phyloP scores from a whole-genome alignment of 2,113 vertebrate species.

The Pleuronectes platessa region DNA sequence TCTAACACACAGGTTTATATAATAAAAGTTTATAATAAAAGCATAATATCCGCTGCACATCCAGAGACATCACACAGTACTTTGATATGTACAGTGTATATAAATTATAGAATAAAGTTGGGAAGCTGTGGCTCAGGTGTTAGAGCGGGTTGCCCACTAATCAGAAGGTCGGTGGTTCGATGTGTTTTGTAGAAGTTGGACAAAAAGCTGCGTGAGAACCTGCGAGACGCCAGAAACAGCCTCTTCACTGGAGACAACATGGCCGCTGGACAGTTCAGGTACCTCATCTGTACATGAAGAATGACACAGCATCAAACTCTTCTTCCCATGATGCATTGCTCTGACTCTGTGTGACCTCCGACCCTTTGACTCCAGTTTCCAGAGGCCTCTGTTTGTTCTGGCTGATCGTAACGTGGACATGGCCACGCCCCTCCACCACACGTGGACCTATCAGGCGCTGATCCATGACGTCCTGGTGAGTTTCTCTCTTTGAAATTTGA shows the following conservation, averaged over 20 bases:
- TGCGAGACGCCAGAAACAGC: conserved; percentile 97
- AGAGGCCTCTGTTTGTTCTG: conserved; percentile 95
- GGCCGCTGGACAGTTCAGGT: conserved; percentile 96
- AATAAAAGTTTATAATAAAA: too few relatives aligned
- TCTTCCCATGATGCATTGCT: conserved; percentile 26
- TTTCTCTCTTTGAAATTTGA: too few relatives aligned
- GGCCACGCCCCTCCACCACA: conserved; percentile 98
- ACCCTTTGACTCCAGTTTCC: conserved; percentile 84
- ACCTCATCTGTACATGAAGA: not conserved
- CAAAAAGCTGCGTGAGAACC: conserved; percentile 97
- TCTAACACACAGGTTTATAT: too few relatives aligned
- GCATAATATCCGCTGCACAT: too few relatives aligned
- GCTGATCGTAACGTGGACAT: conserved; percentile 97
- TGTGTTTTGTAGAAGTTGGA: conserved; percentile 90
- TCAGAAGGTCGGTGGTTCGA: too few relatives aligned
- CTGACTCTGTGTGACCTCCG: not conserved
- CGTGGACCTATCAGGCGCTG: conserved; percentile 99
- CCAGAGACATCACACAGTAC: too few relatives aligned
- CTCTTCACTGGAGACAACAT: conserved; percentile 97
- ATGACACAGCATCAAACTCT: not conserved
- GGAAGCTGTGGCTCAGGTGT: too few relatives aligned
- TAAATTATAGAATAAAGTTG: too few relatives aligned
- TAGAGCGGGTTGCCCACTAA: too few relatives aligned
- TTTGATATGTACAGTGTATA: too few relatives aligned
- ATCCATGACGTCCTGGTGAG: conserved; percentile 99